Conservation (phyloP, 2,113 vertebrate species). For the Halcyon malimbica region DNA sequence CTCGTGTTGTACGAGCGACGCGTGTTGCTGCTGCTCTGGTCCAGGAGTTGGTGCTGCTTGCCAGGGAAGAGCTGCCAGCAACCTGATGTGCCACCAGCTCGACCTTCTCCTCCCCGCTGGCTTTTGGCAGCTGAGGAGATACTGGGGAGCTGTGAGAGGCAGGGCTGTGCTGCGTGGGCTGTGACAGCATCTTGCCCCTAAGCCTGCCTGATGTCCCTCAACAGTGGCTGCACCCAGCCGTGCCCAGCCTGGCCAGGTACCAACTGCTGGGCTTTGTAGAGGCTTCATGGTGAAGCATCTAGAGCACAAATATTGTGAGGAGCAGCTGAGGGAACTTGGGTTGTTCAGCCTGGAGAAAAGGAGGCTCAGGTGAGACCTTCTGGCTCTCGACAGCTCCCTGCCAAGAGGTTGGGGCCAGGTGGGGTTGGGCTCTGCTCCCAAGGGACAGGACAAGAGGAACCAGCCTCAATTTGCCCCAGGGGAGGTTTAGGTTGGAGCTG, state of each 20-base stretch:
- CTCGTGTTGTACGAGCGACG: accelerated
- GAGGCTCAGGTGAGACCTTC: no score
- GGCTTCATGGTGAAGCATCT: not conserved
- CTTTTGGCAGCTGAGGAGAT: not conserved
- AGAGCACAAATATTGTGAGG: no score
- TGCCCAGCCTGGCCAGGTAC: not conserved
- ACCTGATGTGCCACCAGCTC: not conserved
- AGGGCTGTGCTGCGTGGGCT: accelerated
- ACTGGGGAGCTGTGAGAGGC: not conserved
- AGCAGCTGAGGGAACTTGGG: no score
- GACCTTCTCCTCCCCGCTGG: not conserved
- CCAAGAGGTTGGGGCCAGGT: no score
- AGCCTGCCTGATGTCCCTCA: accelerated
- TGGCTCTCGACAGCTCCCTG: no score
- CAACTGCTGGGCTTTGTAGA: not conserved
- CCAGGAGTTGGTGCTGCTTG: not conserved
- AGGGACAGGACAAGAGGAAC: no score
- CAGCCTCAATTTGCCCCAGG: no score
- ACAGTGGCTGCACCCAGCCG: accelerated
- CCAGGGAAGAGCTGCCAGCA: accelerated
- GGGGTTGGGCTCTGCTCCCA: no score
- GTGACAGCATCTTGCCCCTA: not conserved
- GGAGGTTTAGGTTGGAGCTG: no score
- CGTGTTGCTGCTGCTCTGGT: not conserved
- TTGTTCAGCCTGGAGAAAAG: no score